These are phyloP conservation scores for Polietes domitor DNA, from an alignment of 2,888 invertebrate genomes.

Conservation along the genomic window DNA sequence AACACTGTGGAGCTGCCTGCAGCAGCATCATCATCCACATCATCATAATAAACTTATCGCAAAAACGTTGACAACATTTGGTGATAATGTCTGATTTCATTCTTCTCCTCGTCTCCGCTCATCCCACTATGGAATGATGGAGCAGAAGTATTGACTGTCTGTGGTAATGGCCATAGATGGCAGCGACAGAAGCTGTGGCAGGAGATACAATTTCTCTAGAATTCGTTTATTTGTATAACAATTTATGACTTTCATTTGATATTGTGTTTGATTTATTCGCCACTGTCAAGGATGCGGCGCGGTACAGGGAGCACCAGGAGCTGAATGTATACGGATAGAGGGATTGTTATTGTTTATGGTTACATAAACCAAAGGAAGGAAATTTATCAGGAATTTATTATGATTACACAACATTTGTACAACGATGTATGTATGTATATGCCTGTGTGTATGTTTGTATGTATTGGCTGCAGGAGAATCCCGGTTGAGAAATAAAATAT, in stretches of 20 bases:
- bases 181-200: not conserved
- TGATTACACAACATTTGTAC: constrained; percentile 39
- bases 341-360: constrained; percentile 33
- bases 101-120: not conserved
- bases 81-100: constrained; percentile 52
- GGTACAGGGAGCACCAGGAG: not conserved
- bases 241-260: constrained; percentile 47
- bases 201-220: constrained; percentile 26
- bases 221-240: constrained; percentile 42
- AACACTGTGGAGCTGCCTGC: not conserved
- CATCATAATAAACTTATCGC: constrained; percentile 52
- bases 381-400: constrained; percentile 50
- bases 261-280: constrained; percentile 52
- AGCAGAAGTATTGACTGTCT: not conserved
- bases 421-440: too few relatives aligned
- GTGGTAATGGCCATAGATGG: not conserved
- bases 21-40: not conserved
- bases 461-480: not conserved
- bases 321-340: not conserved
- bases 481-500: too few relatives aligned
- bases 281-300: not conserved
- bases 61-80: constrained; percentile 53
- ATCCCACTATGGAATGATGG: not conserved
- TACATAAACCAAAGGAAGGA: constrained; percentile 29
- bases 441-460: too few relatives aligned